Evolutionary conservation across 2,888 invertebrate genomes (phyloP), one percentile per base, ranked within the genome.

Genomic region (Acronicta aceris): DNA sequence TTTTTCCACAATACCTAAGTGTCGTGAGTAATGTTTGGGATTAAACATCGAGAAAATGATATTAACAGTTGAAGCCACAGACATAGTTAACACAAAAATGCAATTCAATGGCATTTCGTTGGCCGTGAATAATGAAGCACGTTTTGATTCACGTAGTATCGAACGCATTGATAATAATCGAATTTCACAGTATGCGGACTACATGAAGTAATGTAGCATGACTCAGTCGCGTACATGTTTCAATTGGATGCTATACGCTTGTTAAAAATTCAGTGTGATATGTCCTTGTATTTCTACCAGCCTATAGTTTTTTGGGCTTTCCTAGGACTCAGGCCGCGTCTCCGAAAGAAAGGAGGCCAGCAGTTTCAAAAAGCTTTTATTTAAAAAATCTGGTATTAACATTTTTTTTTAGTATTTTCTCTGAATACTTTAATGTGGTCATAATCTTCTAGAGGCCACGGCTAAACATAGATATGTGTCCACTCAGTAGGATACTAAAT

Each of bases 81-180:
- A n/a, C 30, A 30, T 13, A 9, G 30, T 51, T 30, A 36, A 41
- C 16, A 16, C 17, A 30, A 46, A 46, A 46, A 38, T 38, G 5
- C 36, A 54, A 46, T 27, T 46, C 54, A 60, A 57, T 68, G 38
- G 33, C 12, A 68, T 61, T 57, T 54, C 56, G 25, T 25, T 74
- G 74, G 56, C 69, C 69, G 74, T 70, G 69, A 68, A 73, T 61
- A 70, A 73, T 57, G 50, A 12, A 42, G 17, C 54, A 54, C 53
- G 53, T 70, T 73, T 61, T 51, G 51, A 69, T 70, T 61, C 51
- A 60, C 46, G 30, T 38, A 54, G 9, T 48, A 64, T 62, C 36
- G 54, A 58, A 58, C 25, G 57, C 61, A 74, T 74, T 54, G 64
- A 74, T 57, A 71, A 38, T 38, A 33, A 74, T 71, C 48, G 40